phyloP scores from a whole-genome alignment of 2,113 vertebrate species.

The Deroptyus accipitrinus region DNA sequence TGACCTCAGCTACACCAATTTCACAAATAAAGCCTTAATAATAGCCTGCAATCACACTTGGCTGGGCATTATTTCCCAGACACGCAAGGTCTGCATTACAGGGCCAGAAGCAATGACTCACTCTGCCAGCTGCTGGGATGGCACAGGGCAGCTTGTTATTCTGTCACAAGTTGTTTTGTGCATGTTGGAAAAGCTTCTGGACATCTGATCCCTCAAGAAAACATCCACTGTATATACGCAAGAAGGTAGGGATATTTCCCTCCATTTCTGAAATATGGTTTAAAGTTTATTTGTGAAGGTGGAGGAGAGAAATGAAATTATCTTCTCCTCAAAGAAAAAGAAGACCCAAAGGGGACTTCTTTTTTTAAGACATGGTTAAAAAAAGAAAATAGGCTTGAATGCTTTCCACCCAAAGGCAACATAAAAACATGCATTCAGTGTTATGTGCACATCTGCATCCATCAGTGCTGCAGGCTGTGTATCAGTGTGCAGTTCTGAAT shows the following conservation, averaged over 20 bases:
- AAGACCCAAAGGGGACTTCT: neutral
- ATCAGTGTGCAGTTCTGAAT: neutral
- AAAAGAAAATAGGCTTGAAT: neutral
- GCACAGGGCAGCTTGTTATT: constrained; percentile 55
- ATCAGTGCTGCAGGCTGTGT: neutral
- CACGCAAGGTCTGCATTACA: constrained; percentile 63
- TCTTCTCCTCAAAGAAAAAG: neutral
- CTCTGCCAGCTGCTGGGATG: constrained; percentile 63
- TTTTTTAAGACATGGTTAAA: neutral
- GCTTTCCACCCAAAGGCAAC: neutral
- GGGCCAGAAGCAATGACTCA: constrained; percentile 67
- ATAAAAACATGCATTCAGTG: accelerated
- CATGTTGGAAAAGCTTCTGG: constrained; percentile 29
- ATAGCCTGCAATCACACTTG: constrained; percentile 72
- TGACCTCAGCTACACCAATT: constrained; percentile 66
- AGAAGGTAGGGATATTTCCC: neutral
- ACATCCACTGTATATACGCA: neutral
- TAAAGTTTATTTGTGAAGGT: neutral
- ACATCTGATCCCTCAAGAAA: constrained; percentile 30
- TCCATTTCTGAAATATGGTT: neutral
- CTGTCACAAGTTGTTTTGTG: constrained; percentile 33
- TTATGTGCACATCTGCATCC: neutral
- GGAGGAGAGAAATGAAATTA: neutral
- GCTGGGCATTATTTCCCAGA: constrained; percentile 70
- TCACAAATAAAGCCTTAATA: constrained; percentile 74